These are phyloP conservation scores for Craseonycteris thonglongyai DNA, from an alignment of 2,113 vertebrate species.

Conservation along the genomic window DNA sequence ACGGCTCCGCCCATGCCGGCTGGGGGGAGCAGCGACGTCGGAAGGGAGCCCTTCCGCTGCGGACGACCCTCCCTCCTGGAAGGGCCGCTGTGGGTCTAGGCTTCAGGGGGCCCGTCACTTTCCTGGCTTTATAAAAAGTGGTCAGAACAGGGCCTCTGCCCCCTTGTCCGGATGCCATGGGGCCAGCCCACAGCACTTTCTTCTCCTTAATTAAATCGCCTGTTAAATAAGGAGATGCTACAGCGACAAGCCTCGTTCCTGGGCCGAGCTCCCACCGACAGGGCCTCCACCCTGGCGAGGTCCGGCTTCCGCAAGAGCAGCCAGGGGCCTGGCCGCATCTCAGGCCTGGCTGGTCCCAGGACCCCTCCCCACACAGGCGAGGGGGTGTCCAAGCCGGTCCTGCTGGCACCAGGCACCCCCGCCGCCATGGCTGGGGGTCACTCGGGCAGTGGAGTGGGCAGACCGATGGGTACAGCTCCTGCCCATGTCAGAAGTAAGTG, in stretches of 20 bases:
- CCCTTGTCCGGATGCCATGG: slow-evolving; percentile 17
- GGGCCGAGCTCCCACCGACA: background rate
- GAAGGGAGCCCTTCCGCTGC: background rate
- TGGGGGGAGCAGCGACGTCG: slow-evolving; percentile 43
- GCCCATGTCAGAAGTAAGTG: slow-evolving; percentile 76
- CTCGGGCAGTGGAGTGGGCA: background rate
- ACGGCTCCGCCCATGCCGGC: slow-evolving; percentile 44
- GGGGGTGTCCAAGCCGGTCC: background rate
- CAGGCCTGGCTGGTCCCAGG: background rate
- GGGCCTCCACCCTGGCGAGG: background rate
- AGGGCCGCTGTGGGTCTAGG: background rate
- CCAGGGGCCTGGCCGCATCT: background rate
- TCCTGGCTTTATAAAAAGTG: slow-evolving; percentile 46
- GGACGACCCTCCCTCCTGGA: background rate
- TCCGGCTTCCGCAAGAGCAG: background rate
- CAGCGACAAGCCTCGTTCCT: background rate
- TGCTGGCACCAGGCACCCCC: background rate
- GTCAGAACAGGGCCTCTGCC: slow-evolving; percentile 11
- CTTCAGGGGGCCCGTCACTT: background rate
- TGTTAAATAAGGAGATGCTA: slow-evolving; percentile 61
- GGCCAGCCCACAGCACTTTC: slow-evolving; percentile 60
- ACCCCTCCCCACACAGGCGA: background rate
- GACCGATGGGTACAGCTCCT: background rate
- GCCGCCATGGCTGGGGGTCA: background rate
- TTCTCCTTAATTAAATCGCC: slow-evolving; percentile 68